These are phyloP conservation scores for Metaphire vulgaris DNA, from an alignment of 1,140 invertebrate species.

Conservation along the genomic window DNA sequence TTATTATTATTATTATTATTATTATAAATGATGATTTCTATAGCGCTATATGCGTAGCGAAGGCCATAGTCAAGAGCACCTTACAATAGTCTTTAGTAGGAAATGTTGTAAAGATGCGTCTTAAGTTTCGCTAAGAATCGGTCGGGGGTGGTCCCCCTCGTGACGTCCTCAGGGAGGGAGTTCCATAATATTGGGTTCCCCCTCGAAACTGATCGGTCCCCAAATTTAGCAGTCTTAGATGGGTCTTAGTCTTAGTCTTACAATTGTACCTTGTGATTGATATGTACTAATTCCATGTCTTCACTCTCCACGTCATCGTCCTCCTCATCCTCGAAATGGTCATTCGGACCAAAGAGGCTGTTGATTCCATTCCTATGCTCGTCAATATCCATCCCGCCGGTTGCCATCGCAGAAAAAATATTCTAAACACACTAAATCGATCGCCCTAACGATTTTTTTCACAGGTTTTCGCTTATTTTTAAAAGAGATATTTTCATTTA, in stretches of 20 bases:
- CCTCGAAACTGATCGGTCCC: conserved; percentile 4
- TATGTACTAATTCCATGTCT: conserved; percentile 31
- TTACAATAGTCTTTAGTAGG: conserved; percentile 27
- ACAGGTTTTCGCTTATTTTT: no score
- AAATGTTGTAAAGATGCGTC: conserved; percentile 24
- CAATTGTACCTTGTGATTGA: conserved; percentile 33
- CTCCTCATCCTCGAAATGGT: conserved; percentile 13
- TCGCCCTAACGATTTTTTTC: no score
- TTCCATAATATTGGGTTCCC: no score
- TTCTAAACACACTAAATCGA: conserved; percentile 5
- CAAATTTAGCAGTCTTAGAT: conserved; percentile 1
- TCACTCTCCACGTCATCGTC: conserved; percentile 28
- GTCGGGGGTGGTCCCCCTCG: not conserved
- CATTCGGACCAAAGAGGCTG: conserved; percentile 40
- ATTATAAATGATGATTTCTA: no score
- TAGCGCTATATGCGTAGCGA: no score
- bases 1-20: no score
- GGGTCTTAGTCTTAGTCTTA: not conserved
- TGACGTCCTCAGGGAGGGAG: no score
- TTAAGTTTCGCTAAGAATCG: not conserved
- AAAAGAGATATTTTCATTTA: no score
- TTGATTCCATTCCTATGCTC: conserved; percentile 33
- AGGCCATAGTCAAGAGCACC: no score
- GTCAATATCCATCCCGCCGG: conserved; percentile 34
- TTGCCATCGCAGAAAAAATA: conserved; percentile 29